Evolutionary conservation across 2,888 invertebrate genomes (phyloP), one percentile per base, ranked within the genome.

Genomic region (Macrosoma leucophasiata): DNA sequence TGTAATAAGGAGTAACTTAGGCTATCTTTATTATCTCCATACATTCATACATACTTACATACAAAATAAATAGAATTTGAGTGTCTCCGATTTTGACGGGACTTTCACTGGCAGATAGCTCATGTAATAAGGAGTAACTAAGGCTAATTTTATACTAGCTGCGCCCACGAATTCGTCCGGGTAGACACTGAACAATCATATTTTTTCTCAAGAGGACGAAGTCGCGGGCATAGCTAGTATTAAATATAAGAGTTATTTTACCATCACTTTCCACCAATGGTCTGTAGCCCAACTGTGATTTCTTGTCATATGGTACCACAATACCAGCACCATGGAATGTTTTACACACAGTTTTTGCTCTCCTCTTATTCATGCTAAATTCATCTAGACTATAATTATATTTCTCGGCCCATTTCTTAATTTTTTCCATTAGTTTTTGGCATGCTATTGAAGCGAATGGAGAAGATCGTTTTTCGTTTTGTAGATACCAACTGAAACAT

Each of bases 251-350:
- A 14, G 1, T n/a, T n/a, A 40, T 46, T 46, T 63, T 82, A 85
- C 90, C 85, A 68, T 92, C 88, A 40, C 88, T 90, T 52, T 90
- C 91, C 20, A 89, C 86, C 20, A 91, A 69, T 29, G 79, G 89
- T 42, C 98, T 87, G 63, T 98, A 98, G 0, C 98, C 98, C 3
- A 95, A 61, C 57, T 94, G 89, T 0, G 91, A 90, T 64, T 91
- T 92, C 57, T 89, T 90, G 52, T 95, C 86, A 35, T 91, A 91
- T 0, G 96, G 96, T 1, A 97, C 96, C 14, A 92, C 90, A 52
- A 97, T 89, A 9, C 96, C 96, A 23, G 90, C 90, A 35, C 89
- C 89, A 66, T 95, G 94, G 51, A 95, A 91, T 17, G 92, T 89
- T 63, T 87, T 89, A 1, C 92, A 79, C 1, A 93, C 89, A 40